Evolutionary conservation across 2,113 vertebrate species (phyloP).

Genomic region (Solenodon paradoxus): DNA sequence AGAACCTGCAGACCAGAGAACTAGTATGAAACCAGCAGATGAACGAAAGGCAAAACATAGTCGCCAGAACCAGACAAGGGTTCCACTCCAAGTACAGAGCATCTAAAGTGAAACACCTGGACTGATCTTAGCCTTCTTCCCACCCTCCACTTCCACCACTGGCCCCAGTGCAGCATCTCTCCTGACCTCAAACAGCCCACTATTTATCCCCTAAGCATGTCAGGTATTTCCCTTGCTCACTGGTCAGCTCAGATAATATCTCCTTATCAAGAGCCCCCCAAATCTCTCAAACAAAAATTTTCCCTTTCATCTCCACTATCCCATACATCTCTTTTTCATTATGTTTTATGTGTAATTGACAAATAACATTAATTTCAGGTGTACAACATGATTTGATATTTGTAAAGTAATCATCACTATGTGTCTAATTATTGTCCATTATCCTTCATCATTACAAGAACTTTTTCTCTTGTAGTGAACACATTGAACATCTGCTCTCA

Average conservation of each 20-base stretch:
- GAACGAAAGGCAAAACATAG: neutral
- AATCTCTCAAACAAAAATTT: neutral
- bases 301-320: neutral
- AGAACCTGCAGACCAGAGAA: neutral
- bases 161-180: accelerated
- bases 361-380: neutral
- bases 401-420: neutral
- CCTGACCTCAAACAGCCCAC: neutral
- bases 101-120: neutral
- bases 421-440: neutral
- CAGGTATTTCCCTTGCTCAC: neutral
- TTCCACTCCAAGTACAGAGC: neutral
- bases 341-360: neutral
- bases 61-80: neutral
- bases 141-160: neutral
- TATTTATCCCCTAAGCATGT: accelerated
- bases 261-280: neutral
- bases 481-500: no score
- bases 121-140: neutral
- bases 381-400: neutral
- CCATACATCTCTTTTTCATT: neutral
- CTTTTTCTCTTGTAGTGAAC: no score
- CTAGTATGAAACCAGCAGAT: neutral
- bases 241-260: neutral
- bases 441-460: no score